Evolutionary conservation across 2,113 vertebrate genomes (phyloP).

Genomic region (Gymnogyps californianus): DNA sequence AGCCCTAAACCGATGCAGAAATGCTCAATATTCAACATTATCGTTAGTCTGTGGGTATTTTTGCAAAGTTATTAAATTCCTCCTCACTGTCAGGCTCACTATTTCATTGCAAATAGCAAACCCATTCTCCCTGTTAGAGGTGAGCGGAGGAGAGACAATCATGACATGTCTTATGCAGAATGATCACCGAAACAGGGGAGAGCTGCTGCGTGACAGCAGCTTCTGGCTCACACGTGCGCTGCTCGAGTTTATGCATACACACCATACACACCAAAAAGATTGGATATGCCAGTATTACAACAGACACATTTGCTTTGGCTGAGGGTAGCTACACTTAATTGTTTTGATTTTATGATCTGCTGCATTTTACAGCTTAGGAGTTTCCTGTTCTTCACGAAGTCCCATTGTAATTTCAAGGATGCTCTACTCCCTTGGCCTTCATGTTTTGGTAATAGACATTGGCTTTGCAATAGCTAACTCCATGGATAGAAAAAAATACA

Average conservation of each 20-base stretch:
- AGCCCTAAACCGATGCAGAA: background rate
- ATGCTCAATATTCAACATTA: background rate
- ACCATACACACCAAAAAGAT: background rate
- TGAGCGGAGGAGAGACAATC: background rate
- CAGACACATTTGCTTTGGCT: background rate
- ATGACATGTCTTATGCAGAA: background rate
- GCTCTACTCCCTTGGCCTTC: background rate
- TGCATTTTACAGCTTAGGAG: background rate
- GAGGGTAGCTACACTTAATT: background rate
- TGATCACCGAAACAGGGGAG: background rate
- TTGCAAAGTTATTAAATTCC: background rate
- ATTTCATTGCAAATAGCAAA: background rate
- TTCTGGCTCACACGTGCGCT: fast-evolving
- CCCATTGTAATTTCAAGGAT: background rate
- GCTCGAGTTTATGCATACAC: background rate
- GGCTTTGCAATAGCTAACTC: background rate
- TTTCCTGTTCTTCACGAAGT: background rate
- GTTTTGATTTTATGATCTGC: background rate
- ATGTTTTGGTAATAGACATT: background rate
- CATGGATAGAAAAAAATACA: background rate
- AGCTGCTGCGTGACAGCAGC: background rate
- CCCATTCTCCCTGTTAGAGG: background rate
- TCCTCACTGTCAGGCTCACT: background rate
- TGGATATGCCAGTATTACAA: background rate
- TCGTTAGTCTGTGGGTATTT: background rate